Percentiles rank a stretch among this genome's conserved stretches.
phyloP scores from a whole-genome alignment of 2,888 invertebrate genomes.

The Thymelicus lineola region DNA sequence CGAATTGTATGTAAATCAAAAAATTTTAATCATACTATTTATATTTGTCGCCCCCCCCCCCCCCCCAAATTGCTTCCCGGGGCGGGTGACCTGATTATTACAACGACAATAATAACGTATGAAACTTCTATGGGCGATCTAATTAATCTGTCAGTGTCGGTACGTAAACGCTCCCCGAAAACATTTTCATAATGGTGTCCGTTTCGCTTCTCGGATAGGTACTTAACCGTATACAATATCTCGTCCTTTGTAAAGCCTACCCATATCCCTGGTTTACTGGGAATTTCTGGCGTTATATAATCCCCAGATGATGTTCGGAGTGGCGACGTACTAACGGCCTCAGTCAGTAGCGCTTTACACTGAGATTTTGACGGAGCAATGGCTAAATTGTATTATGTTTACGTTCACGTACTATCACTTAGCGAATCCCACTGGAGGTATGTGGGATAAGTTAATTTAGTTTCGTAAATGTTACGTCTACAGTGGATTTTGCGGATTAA shows the following conservation, averaged over 20 bases:
- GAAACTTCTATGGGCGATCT: too few relatives aligned
- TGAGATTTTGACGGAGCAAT: background rate
- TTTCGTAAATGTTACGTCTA: background rate
- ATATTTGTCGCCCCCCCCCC: too few relatives aligned
- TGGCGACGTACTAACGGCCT: slow-evolving; percentile 5
- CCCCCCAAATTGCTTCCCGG: too few relatives aligned
- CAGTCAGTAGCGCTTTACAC: slow-evolving; percentile 10
- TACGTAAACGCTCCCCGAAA: background rate
- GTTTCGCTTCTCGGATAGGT: background rate
- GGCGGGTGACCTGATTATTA: too few relatives aligned
- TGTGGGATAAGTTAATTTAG: background rate
- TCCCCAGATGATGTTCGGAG: slow-evolving; percentile 26
- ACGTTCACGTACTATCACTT: background rate
- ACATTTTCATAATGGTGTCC: slow-evolving; percentile 3
- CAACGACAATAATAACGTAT: too few relatives aligned
- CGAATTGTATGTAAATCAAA: too few relatives aligned
- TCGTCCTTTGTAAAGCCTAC: slow-evolving; percentile 15
- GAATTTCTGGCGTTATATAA: slow-evolving; percentile 30
- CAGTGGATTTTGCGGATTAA: too few relatives aligned
- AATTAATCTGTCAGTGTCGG: background rate
- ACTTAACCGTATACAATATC: background rate
- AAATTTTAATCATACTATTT: too few relatives aligned
- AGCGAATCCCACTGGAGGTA: slow-evolving; percentile 1
- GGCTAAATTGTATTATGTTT: slow-evolving; percentile 1
- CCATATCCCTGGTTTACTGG: slow-evolving; percentile 16